These are phyloP conservation scores for Hydropotes inermis DNA, from an alignment of 2,113 vertebrate species.

Conservation along the genomic window DNA sequence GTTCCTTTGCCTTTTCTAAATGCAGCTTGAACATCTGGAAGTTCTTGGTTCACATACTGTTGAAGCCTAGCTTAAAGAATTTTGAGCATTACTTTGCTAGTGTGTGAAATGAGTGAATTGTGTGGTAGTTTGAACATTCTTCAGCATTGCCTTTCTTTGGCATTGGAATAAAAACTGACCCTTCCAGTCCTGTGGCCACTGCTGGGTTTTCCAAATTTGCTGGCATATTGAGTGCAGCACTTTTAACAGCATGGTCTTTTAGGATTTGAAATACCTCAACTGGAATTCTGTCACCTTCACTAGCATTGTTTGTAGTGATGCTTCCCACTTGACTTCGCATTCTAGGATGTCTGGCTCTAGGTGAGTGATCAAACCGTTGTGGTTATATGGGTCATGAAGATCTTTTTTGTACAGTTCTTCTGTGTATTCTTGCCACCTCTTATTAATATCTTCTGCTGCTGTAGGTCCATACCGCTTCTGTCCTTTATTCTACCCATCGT, in stretches of 20 bases:
- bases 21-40: not conserved
- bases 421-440: not conserved
- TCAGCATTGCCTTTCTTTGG: not conserved
- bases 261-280: not conserved
- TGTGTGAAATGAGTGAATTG: not conserved
- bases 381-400: not conserved
- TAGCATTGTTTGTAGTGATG: not conserved
- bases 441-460: not conserved
- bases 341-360: not conserved
- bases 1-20: not conserved
- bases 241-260: not conserved
- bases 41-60: not conserved
- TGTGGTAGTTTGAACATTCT: not conserved
- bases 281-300: not conserved
- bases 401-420: not conserved
- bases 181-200: not conserved
- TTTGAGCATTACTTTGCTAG: not conserved
- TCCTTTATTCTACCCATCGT: not conserved
- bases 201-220: not conserved
- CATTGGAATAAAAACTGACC: not conserved
- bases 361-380: not conserved
- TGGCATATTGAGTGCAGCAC: not conserved
- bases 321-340: not conserved
- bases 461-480: accelerated
- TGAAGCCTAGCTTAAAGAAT: not conserved